Conservation (phyloP, 2,888 invertebrate genomes). For the Scaptomyza tumidula region DNA sequence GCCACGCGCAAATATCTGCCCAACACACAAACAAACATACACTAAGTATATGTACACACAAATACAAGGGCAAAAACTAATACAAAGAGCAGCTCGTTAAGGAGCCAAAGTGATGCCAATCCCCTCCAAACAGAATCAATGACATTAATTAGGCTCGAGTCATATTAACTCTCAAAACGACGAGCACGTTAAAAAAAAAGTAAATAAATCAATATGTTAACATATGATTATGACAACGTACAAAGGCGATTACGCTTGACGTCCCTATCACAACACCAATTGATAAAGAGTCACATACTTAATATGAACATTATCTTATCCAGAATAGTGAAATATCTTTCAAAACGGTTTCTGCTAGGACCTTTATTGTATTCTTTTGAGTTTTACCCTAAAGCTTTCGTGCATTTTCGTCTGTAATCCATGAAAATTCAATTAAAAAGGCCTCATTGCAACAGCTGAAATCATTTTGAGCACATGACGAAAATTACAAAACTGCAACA, state of each 20-base stretch:
- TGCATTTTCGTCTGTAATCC: neutral
- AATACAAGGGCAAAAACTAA: conserved; percentile 12
- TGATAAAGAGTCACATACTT: neutral
- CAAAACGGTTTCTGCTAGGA: neutral
- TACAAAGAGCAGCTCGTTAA: conserved; percentile 34
- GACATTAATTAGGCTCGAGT: conserved; percentile 38
- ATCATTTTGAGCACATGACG: neutral
- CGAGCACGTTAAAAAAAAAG: conserved; percentile 24
- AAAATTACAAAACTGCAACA: conserved; percentile 8
- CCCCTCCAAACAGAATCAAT: conserved; percentile 11
- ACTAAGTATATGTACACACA: neutral
- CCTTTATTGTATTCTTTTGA: neutral
- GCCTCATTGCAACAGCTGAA: neutral
- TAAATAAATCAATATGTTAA: conserved; percentile 3
- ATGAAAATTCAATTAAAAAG: neutral
- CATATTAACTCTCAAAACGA: conserved; percentile 36
- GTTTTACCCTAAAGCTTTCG: neutral
- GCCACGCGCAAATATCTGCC: conserved; percentile 43
- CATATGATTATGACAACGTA: conserved; percentile 24
- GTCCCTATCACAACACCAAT: conserved; percentile 15
- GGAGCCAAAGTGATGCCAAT: conserved; percentile 13
- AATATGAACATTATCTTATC: too few species aligned
- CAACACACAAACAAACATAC: conserved; percentile 1
- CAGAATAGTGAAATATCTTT: too few species aligned
- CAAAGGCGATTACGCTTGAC: conserved; percentile 5